Evolutionary conservation across 2,888 invertebrate species (phyloP).

Genomic region (Celastrina argiolus): DNA sequence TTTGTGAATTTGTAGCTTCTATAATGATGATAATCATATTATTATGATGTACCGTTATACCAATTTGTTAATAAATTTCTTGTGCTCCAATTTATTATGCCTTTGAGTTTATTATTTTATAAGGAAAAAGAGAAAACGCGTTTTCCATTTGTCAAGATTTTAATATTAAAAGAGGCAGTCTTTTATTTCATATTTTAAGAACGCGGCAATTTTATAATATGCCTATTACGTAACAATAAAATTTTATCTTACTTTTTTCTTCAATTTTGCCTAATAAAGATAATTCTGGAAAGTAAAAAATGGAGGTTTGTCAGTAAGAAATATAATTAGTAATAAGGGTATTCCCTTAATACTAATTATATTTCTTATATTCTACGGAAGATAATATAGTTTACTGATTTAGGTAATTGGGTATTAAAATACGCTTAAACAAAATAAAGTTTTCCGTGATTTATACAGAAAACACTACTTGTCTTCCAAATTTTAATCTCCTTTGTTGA

Average conservation of each 20-base stretch:
- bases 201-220: neutral
- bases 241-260: neutral
- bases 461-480: too few relatives aligned
- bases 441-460: too few relatives aligned
- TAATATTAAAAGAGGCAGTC: conserved; percentile 2
- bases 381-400: too few relatives aligned
- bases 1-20: neutral
- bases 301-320: too few relatives aligned
- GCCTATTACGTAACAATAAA: neutral
- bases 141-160: conserved; percentile 7
- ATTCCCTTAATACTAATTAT: too few relatives aligned
- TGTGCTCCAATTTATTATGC: neutral
- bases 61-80: neutral
- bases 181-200: conserved; percentile 9
- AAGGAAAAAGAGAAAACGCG: neutral
- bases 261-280: neutral
- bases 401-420: too few relatives aligned
- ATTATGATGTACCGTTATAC: neutral
- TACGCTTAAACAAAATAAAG: too few relatives aligned
- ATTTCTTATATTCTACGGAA: too few relatives aligned
- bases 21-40: neutral
- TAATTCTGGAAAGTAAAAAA: neutral
- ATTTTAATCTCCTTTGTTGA: too few relatives aligned
- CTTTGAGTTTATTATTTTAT: neutral
- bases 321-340: too few relatives aligned